Evolutionary conservation across 2,888 invertebrate species (phyloP), one percentile per base, ranked within the genome.

Genomic region (Uloborus plumipes): DNA sequence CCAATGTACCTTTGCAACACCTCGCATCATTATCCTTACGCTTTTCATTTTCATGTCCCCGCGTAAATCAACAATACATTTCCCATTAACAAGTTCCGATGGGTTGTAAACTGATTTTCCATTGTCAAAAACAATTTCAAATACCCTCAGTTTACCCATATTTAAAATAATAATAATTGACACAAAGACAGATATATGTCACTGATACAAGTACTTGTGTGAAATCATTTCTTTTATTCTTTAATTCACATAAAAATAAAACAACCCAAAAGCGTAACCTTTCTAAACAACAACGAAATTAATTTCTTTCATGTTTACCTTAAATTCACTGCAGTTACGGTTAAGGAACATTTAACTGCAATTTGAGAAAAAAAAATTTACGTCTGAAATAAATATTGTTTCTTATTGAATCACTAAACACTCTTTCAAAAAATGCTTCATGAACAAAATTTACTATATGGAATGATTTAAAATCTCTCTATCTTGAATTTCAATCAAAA

Each of bases 1-100:
- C 90, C 90, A 90, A 84, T 90, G 90, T 47, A 90, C 89, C 86
- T 89, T 90, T 7, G 89, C 89, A 22, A 89, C 88, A 70, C 90
- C 90, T 80, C 89, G 85, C 88, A 90, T 89, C 84, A 89, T 89
- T 70, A 90, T 88, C 80, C 89, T 86, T 49, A 90, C 85, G 26
- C 89, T 88, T 82, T 89, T 87, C 88, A 90, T 89, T 85, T 89
- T 89, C 88, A 90, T 88, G 84, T 89, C 90, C 39, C 89, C 89
- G 85, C 89, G 89, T 71, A 90, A 86, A 80, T 90, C 89, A 58
- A 90, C 88, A 69, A 89, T 86, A 77, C 89, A 89, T 86, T 88
- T 88, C 14, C 90, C 90, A 58, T 87, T 87, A 59, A 90, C 88
- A 69, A 87, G 86, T 76, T 90, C 89, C 59, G 90, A 89, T 1